Evolutionary conservation across 2,888 invertebrate species (phyloP), one percentile per base, ranked within the genome.

Genomic region (Stomorhina lunata): DNA sequence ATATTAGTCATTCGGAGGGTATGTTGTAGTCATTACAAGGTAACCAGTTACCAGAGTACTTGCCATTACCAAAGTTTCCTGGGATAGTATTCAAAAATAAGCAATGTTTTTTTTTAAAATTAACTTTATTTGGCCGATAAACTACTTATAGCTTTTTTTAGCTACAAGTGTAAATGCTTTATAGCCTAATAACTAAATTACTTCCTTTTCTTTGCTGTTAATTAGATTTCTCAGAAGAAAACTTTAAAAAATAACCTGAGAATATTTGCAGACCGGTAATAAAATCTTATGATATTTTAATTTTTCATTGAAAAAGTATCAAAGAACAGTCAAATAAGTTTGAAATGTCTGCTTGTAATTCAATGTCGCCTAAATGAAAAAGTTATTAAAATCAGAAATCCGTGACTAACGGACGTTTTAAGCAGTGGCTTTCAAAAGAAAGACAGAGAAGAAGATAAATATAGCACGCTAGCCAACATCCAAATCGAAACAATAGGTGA

Each of bases 381-480:
- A 25, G 25, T 15, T 20, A 69, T 84, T 43, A 86, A 85, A 84
- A 85, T 86, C 87, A 88, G 84, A 89, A 88, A 86, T 87, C 88
- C 89, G 87, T 89, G 88, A 89, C 89, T 89, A 83, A 84, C 75
- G 86, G 88, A 86, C 86, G n/a, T 53, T 61, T 43, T n/a, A 0
- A 88, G 86, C 85, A 87, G 86, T 87, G 84, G 86, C 85, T 85
- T 85, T 53, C 66, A 12, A 48, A 4, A 27, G 10, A 1, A 0
- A 6, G n/a, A 66, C 75, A 76, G 34, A 17, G n/a, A 6, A n/a
- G 48, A 4, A 48, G 3, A 32, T 12, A 65, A 6, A 25, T 32
- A 43, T 32, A 63, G 34, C 12, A 50, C 4, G 4, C 3, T n/a
- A n/a, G n/a, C n/a, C n/a, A n/a, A n/a, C n/a, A n/a, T n/a, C n/a